phyloP scores from a whole-genome alignment of 2,888 invertebrate genomes.

The Lepidocyrtoides sp. region DNA sequence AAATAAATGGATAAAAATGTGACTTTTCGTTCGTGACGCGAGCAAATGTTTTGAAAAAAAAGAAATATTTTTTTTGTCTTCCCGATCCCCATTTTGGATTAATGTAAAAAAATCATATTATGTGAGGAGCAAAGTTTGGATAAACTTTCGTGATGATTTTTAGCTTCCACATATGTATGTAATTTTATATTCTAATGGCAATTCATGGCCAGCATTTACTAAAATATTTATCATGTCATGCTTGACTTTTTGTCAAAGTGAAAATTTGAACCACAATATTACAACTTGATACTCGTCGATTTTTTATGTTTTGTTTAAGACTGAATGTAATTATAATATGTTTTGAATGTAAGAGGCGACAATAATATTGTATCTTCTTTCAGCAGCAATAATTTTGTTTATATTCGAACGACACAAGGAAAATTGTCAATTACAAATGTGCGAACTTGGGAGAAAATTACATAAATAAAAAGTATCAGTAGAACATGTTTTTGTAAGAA shows the following conservation, averaged over 20 bases:
- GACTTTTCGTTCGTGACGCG: conserved; percentile 62
- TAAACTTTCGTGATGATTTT: conserved; percentile 58
- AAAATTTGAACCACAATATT: conserved; percentile 19
- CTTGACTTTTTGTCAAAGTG: conserved; percentile 62
- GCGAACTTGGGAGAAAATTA: conserved; percentile 17
- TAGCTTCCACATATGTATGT: neutral
- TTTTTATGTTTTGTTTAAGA: neutral
- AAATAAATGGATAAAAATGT: conserved; percentile 41
- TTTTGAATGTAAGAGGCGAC: no score
- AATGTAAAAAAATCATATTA: conserved; percentile 14
- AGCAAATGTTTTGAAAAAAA: neutral
- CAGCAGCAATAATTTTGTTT: no score
- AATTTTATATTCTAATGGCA: conserved; percentile 17
- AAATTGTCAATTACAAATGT: conserved; percentile 21
- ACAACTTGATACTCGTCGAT: neutral
- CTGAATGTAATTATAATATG: no score
- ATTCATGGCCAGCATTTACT: conserved; percentile 18
- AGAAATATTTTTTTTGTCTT: neutral
- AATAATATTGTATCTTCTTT: no score
- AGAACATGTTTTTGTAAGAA: neutral
- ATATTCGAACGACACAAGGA: neutral
- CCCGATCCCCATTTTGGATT: conserved; percentile 13
- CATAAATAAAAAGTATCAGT: conserved; percentile 8
- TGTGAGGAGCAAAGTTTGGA: neutral
- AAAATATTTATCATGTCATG: conserved; percentile 58